Evolutionary conservation across 2,113 vertebrate genomes (phyloP), one percentile per base, ranked within the genome.

Genomic region (Labrus mixtus): DNA sequence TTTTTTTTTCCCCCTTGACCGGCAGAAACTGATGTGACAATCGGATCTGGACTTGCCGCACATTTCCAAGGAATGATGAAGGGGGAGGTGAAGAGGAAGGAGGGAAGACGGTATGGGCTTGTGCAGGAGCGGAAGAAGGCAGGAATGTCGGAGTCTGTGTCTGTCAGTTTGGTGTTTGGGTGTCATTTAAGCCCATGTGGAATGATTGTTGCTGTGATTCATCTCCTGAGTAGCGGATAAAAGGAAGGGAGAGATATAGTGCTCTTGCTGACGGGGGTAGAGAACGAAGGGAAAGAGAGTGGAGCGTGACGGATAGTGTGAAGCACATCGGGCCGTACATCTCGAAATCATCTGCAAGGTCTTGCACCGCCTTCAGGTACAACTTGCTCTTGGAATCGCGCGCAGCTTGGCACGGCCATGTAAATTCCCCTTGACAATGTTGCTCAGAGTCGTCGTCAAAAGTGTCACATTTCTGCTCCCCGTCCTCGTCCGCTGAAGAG

Each of bases 21-120:
- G 68, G 82, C 76, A 75, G 73, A 86, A 92, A 90, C 76, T 79
- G 86, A 92, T 88, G 87, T 90, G 89, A 90, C 91, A 89, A 88
- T 87, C 65, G 66, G 79, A 89, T 90, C 88, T 86, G 60, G 84
- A 91, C 92, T 87, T 68, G 83, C 82, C 66, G 79, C 69, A 86
- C 61, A 74, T 90, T 85, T 84, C 67, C 71, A 69, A 68, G 60
- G 76, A 78, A 70, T 8, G 45, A 29, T 48, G 68, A 56, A 16
- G 9, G 15, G 13, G 51, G n/a, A 58, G 41, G 39, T 33, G 56
- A 50, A 43, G 22, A 19, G 67, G 54, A 19, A 46, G n/a, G n/a
- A 48, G 10, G 9, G 11, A 17, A 15, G n/a, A 25, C 0, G 33
- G 12, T 22, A 15, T n/a, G 5, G 22, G 70, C 29, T 48, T 1